Percentiles rank a stretch among this genome's conserved stretches.
Evolutionary conservation across 2,797 vertebrate species (phyloP).

Genomic region (Pagetopsis macropterus): DNA sequence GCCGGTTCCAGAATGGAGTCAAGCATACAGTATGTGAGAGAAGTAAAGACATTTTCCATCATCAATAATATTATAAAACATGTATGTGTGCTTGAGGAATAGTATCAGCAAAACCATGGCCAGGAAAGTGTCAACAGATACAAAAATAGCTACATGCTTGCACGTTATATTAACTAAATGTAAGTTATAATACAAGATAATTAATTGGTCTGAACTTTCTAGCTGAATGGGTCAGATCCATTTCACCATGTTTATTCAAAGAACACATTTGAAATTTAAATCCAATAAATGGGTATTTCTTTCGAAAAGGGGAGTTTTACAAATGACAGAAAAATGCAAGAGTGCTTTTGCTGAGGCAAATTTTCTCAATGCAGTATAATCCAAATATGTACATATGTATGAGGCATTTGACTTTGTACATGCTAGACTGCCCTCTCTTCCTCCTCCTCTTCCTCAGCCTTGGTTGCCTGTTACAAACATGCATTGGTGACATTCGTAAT

Average conservation of each 20-base stretch:
- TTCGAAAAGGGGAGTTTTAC: slow-evolving; percentile 23
- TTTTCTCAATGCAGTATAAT: slow-evolving; percentile 32
- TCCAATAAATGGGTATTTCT: slow-evolving; percentile 25
- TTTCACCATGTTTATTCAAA: slow-evolving; percentile 31
- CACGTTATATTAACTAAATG: not conserved
- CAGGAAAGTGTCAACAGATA: not conserved
- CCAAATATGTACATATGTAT: slow-evolving; percentile 51
- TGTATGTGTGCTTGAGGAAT: not conserved
- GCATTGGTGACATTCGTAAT: slow-evolving; percentile 27
- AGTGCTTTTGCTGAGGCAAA: slow-evolving; percentile 34
- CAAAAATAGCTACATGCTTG: not conserved
- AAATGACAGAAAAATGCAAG: slow-evolving; percentile 43
- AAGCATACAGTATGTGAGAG: slow-evolving; percentile 32
- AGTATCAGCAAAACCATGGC: not conserved
- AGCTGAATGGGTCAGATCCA: slow-evolving; percentile 32
- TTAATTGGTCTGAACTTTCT: slow-evolving; percentile 44
- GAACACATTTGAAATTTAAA: slow-evolving; percentile 57
- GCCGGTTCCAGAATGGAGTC: slow-evolving; percentile 37
- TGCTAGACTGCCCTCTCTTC: slow-evolving; percentile 1
- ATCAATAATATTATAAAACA: slow-evolving; percentile 13
- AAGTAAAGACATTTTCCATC: slow-evolving; percentile 22
- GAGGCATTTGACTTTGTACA: slow-evolving; percentile 42
- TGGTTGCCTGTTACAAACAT: slow-evolving; percentile 21
- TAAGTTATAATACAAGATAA: slow-evolving; percentile 9
- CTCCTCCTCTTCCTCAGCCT: slow-evolving; percentile 1